Evolutionary conservation across 2,888 invertebrate genomes (phyloP).

Genomic region (Eutolmus rufibarbis): DNA sequence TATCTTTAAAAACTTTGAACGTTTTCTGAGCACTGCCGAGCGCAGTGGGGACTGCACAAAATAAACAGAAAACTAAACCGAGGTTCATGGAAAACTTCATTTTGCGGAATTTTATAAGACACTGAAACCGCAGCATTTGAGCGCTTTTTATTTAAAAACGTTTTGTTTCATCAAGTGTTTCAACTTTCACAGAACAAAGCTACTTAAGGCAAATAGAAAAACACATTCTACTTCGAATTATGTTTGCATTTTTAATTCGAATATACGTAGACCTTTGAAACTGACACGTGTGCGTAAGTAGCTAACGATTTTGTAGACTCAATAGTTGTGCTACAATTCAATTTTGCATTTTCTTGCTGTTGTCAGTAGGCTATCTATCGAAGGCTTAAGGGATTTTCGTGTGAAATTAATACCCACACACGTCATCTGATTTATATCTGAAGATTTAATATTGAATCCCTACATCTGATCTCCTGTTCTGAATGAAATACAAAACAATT

Average conservation of each 20-base stretch:
- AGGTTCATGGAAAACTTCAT: neutral
- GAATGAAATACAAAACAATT: no score
- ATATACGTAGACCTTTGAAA: neutral
- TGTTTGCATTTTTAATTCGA: neutral
- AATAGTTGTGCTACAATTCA: no score
- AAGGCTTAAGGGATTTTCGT: no score
- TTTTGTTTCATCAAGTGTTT: neutral
- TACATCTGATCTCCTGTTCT: no score
- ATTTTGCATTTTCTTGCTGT: neutral
- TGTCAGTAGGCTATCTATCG: no score
- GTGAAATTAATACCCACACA: no score
- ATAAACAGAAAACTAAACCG: neutral
- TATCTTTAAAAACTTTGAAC: neutral
- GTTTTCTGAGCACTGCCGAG: neutral
- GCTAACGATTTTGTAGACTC: no score
- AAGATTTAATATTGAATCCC: no score
- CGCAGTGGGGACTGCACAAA: neutral
- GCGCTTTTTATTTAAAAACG: neutral
- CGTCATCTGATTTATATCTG: no score
- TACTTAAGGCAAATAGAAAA: neutral
- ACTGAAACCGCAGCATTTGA: neutral
- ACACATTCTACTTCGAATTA: neutral
- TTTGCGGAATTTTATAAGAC: neutral
- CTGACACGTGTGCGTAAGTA: no score
- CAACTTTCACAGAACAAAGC: neutral